Percentiles rank a stretch among this genome's conserved stretches.
Evolutionary conservation across 2,113 vertebrate species (phyloP).

Genomic region (Procavia capensis): DNA sequence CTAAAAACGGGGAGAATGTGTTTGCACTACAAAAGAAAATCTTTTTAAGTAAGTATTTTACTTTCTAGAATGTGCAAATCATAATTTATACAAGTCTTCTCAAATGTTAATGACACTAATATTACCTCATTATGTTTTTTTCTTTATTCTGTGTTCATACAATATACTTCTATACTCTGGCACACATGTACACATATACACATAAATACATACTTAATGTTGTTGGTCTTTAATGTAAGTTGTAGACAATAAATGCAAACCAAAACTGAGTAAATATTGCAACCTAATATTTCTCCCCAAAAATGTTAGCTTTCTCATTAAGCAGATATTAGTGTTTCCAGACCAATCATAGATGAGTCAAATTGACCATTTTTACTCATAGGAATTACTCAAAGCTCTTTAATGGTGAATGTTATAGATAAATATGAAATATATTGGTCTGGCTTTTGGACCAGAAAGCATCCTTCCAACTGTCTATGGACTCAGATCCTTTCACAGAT

Average conservation of each 20-base stretch:
- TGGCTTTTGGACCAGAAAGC: slow-evolving; percentile 76
- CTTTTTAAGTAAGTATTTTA: not conserved
- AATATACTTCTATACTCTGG: not conserved
- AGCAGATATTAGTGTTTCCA: slow-evolving; percentile 43
- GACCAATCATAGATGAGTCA: slow-evolving; percentile 18
- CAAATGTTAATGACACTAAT: slow-evolving; percentile 18
- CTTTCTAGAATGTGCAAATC: slow-evolving; percentile 30
- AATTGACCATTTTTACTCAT: slow-evolving; percentile 43
- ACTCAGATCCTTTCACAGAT: slow-evolving; percentile 64
- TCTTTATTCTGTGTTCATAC: not conserved
- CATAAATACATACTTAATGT: not conserved
- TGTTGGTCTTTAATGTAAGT: not conserved
- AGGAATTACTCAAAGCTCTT: slow-evolving; percentile 65
- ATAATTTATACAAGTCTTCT: not conserved
- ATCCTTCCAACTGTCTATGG: slow-evolving; percentile 71
- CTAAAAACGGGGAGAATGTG: not conserved
- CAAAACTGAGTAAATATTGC: not conserved
- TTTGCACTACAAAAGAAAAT: not conserved
- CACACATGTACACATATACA: not conserved
- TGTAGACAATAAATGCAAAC: not conserved
- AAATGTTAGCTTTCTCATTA: slow-evolving; percentile 42
- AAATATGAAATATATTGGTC: slow-evolving; percentile 78
- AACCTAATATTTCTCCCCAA: not conserved
- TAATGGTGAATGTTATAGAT: slow-evolving; percentile 71
- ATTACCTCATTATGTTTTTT: not conserved